These are phyloP conservation scores for Akabosia matsudoensis DNA, from an alignment of 1,140 invertebrate species.

Conservation along the genomic window DNA sequence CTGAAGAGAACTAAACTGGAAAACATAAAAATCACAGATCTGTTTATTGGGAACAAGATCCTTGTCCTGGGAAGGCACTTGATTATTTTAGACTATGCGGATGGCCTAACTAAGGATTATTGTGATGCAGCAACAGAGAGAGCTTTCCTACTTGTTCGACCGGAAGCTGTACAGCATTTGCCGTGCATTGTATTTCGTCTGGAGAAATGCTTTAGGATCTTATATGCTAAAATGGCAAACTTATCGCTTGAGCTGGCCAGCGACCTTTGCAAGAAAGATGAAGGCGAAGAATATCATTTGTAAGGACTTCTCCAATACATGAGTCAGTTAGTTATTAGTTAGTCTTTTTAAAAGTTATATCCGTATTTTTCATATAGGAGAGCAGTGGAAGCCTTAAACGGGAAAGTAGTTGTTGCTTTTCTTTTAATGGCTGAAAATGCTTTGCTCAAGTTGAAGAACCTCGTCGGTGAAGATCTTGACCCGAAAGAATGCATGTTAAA, in stretches of 20 bases:
- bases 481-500: slow-evolving; percentile 11
- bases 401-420: slow-evolving; percentile 8
- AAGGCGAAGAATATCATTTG: slow-evolving; percentile 11
- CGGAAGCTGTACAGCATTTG: background rate
- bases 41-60: slow-evolving; percentile 16
- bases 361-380: background rate
- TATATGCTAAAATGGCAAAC: slow-evolving; percentile 8
- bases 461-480: slow-evolving; percentile 1
- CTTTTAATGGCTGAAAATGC: slow-evolving; percentile 17
- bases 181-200: slow-evolving; percentile 11
- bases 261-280: background rate
- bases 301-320: background rate
- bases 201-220: slow-evolving; percentile 19
- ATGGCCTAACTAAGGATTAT: slow-evolving; percentile 21
- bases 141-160: slow-evolving; percentile 8
- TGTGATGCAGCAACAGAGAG: background rate
- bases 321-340: background rate
- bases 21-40: background rate
- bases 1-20: background rate
- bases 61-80: slow-evolving; percentile 1
- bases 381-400: background rate
- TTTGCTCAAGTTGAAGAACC: slow-evolving; percentile 6
- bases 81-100: slow-evolving; percentile 5
- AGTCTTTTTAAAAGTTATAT: background rate
- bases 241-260: background rate